These are phyloP conservation scores for Leptothorax acervorum DNA, from an alignment of 2,888 invertebrate species.

Conservation along the genomic window DNA sequence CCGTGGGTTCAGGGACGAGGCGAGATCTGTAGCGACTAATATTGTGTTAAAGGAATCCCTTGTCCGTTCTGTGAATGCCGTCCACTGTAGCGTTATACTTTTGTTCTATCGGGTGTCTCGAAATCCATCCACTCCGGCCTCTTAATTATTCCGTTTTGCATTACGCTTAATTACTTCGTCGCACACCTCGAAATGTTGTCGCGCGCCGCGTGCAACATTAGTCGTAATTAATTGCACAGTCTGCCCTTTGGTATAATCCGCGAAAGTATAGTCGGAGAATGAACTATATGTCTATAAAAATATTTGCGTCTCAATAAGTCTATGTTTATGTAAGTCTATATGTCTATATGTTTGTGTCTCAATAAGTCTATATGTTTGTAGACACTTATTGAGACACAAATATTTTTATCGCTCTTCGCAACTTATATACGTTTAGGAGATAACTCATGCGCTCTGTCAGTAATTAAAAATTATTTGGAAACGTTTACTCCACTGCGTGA, in stretches of 20 bases:
- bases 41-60: constrained; percentile 81
- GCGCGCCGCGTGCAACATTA: background rate
- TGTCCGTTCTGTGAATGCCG: constrained; percentile 80
- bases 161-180: constrained; percentile 40
- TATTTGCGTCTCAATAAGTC: too few relatives aligned
- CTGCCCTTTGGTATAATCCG: background rate
- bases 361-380: too few relatives aligned
- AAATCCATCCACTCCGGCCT: constrained; percentile 44
- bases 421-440: background rate
- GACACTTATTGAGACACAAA: background rate
- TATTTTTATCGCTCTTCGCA: background rate
- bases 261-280: too few relatives aligned
- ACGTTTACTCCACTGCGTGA: background rate
- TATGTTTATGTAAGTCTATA: too few relatives aligned
- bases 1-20: constrained; percentile 80
- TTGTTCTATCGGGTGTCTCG: constrained; percentile 69
- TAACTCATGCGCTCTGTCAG: background rate
- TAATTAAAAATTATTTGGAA: constrained; percentile 8
- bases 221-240: constrained; percentile 1
- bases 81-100: constrained; percentile 75
- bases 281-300: background rate
- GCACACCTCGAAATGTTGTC: background rate
- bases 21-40: constrained; percentile 74
- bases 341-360: too few relatives aligned
- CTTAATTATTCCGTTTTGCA: constrained; percentile 57